These are phyloP conservation scores for Kuschelorhynchus macadamiae DNA, from an alignment of 2,888 invertebrate genomes.

Conservation along the genomic window DNA sequence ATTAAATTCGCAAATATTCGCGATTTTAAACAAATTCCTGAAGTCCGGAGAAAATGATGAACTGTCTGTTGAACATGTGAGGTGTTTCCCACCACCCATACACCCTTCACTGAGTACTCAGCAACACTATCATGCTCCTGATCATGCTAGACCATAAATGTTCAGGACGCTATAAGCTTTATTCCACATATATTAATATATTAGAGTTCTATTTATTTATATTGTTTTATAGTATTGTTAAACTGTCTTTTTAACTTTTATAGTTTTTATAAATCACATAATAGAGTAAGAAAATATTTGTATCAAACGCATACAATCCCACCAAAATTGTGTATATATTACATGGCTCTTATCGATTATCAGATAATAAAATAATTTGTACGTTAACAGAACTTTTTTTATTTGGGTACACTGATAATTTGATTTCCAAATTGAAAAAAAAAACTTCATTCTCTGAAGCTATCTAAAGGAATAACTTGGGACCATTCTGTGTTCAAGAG, in stretches of 20 bases:
- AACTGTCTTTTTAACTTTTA: slow-evolving; percentile 43
- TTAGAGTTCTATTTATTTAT: slow-evolving; percentile 43
- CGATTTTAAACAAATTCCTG: slow-evolving; percentile 93
- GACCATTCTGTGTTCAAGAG: too few species aligned
- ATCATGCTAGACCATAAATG: slow-evolving; percentile 70
- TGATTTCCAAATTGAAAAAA: too few species aligned
- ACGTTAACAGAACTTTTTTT: too few species aligned
- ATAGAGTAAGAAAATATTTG: slow-evolving; percentile 32
- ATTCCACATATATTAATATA: slow-evolving; percentile 10
- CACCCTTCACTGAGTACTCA: slow-evolving; percentile 78
- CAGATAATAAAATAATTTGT: slow-evolving; percentile 31
- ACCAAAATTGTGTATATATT: slow-evolving; percentile 27
- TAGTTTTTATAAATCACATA: slow-evolving; percentile 45
- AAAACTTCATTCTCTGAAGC: too few species aligned
- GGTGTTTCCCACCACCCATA: slow-evolving; percentile 96
- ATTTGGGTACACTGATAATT: too few species aligned
- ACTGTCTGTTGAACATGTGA: slow-evolving; percentile 94
- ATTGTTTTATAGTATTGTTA: slow-evolving; percentile 45
- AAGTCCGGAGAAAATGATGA: slow-evolving; percentile 86
- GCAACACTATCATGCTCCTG: slow-evolving; percentile 74
- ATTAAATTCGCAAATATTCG: slow-evolving; percentile 97
- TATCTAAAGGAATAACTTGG: too few species aligned
- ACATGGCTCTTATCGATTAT: slow-evolving; percentile 17
- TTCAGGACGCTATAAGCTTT: slow-evolving; percentile 11
- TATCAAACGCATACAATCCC: slow-evolving; percentile 22